Conservation (phyloP, 2,113 vertebrate genomes). For the Crocuta crocuta region DNA sequence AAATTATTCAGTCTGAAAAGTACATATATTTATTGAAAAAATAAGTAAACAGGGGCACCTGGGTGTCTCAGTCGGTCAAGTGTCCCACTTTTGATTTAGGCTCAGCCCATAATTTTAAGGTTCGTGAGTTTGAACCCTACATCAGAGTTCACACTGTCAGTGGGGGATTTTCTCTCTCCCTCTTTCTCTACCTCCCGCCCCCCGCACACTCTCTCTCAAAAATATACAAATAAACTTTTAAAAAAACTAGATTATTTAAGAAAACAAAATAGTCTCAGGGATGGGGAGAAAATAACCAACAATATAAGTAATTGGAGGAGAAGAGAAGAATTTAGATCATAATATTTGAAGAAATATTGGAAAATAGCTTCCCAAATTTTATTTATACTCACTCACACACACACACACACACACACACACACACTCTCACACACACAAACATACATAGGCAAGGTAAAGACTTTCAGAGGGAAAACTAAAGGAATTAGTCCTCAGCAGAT, state of each 20-base stretch:
- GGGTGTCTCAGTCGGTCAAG: too few species aligned
- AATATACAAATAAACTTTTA: too few species aligned
- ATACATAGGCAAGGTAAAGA: neutral
- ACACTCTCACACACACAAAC: neutral
- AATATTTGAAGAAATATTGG: neutral
- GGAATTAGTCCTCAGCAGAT: neutral
- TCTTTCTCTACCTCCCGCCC: too few species aligned
- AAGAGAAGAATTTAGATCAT: neutral
- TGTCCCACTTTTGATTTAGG: too few species aligned
- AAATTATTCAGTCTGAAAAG: neutral
- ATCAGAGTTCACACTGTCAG: too few species aligned
- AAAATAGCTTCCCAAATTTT: neutral
- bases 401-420: neutral
- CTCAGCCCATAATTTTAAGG: too few species aligned
- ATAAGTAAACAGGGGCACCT: too few species aligned
- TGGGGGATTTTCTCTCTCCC: too few species aligned
- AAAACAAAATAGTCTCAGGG: neutral
- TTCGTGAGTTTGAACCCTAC: too few species aligned
- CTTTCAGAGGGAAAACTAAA: neutral
- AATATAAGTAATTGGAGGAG: neutral
- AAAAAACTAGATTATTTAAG: too few species aligned
- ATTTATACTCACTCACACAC: neutral
- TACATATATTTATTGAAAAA: neutral
- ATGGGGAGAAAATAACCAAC: neutral
- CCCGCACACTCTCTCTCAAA: too few species aligned